Evolutionary conservation across 2,113 vertebrate species (phyloP).

Genomic region (Petrocephalus microphthalmus): DNA sequence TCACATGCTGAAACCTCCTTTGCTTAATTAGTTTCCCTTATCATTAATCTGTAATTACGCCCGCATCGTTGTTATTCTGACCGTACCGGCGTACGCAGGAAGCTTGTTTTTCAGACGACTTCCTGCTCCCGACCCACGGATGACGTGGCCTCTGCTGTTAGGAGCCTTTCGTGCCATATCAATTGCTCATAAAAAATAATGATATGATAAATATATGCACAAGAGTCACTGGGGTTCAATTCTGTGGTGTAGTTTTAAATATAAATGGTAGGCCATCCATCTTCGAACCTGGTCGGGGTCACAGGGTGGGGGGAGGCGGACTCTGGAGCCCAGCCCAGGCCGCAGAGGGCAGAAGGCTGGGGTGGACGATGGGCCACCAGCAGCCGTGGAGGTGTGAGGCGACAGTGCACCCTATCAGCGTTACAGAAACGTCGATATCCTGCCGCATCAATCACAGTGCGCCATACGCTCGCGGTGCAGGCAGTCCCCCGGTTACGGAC

Average conservation of each 20-base stretch:
- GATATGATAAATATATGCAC: no score
- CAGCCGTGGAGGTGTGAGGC: background rate
- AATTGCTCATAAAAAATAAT: background rate
- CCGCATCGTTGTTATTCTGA: background rate
- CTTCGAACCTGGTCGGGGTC: background rate
- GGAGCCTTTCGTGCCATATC: background rate
- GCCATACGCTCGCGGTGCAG: no score
- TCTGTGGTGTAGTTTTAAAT: background rate
- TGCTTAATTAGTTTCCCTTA: slow-evolving; percentile 1
- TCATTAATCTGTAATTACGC: slow-evolving; percentile 10
- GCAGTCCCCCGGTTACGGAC: no score
- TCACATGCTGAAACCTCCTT: background rate
- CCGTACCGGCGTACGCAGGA: background rate
- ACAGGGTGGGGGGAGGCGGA: background rate
- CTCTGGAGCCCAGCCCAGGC: background rate
- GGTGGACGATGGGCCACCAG: background rate
- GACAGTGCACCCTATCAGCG: no score
- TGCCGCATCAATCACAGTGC: no score
- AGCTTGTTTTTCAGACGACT: slow-evolving; percentile 8
- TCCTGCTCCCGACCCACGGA: background rate
- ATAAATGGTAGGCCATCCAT: background rate
- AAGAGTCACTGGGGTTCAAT: background rate
- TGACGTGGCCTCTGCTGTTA: background rate
- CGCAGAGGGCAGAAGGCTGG: background rate
- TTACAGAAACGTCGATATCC: no score